Evolutionary conservation across 2,888 invertebrate species (phyloP).

Genomic region (Hipparchia sbordonii): DNA sequence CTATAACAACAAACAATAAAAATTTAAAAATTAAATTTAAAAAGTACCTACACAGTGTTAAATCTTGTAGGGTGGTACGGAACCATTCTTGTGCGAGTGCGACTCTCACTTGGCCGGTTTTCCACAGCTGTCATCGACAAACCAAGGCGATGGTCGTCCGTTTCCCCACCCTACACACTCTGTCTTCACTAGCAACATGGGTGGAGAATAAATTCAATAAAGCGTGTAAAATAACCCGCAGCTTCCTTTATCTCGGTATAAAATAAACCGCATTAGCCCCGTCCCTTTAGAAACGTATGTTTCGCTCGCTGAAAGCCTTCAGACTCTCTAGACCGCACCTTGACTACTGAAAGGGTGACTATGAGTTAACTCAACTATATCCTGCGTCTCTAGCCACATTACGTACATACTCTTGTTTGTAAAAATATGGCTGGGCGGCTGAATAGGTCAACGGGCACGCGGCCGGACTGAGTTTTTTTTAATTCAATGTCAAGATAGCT

Average conservation of each 20-base stretch:
- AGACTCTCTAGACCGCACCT: constrained; percentile 16
- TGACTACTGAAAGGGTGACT: constrained; percentile 12
- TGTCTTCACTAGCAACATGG: background rate
- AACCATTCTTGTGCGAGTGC: too few relatives aligned
- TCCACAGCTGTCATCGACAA: background rate
- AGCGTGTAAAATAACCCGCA: constrained; percentile 15
- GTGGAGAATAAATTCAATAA: constrained; percentile 20
- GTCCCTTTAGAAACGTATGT: constrained; percentile 21
- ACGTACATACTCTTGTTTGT: too few relatives aligned
- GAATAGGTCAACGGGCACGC: too few relatives aligned
- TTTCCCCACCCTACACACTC: constrained; percentile 1
- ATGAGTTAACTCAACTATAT: background rate
- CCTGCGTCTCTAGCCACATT: too few relatives aligned
- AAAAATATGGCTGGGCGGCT: too few relatives aligned
- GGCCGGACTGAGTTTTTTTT: too few relatives aligned
- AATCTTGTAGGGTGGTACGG: too few relatives aligned
- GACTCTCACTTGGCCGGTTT: too few relatives aligned
- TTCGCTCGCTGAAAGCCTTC: constrained; percentile 18
- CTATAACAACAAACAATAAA: too few relatives aligned
- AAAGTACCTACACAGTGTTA: too few relatives aligned
- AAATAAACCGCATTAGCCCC: constrained; percentile 23
- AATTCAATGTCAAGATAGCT: too few relatives aligned
- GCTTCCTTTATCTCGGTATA: constrained; percentile 7
- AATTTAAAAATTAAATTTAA: too few relatives aligned
- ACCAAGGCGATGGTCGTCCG: background rate